A percentile compares a stretch with the other conserved stretches of the same genome.
phyloP scores from a whole-genome alignment of 2,113 vertebrate species.

The Leucoraja erinaceus region DNA sequence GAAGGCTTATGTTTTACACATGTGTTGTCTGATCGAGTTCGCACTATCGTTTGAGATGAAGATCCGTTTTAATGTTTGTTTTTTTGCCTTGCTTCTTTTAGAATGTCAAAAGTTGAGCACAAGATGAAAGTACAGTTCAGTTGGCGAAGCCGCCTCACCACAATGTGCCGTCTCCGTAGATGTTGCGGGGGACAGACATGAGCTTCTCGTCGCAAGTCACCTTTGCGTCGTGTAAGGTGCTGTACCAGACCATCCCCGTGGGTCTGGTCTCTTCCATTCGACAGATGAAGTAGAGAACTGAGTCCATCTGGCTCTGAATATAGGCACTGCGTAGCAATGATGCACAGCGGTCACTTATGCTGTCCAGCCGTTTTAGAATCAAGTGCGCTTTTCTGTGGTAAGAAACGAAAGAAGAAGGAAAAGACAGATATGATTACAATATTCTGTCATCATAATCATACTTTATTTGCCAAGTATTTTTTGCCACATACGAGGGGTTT shows the following conservation, averaged over 20 bases:
- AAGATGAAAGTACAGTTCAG: slow-evolving; percentile 15
- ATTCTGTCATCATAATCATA: background rate
- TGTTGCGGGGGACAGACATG: slow-evolving; percentile 88
- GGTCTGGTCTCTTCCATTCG: slow-evolving; percentile 76
- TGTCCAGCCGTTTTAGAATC: slow-evolving; percentile 81
- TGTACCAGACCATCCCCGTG: slow-evolving; percentile 70
- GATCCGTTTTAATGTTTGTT: background rate
- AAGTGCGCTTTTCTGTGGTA: slow-evolving; percentile 83
- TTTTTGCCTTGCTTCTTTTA: slow-evolving; percentile 27
- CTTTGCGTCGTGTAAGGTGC: slow-evolving; percentile 82
- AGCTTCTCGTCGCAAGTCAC: slow-evolving; percentile 87
- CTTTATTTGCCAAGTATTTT: too few species aligned
- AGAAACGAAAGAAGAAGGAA: slow-evolving; percentile 26
- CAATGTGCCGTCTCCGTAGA: slow-evolving; percentile 87
- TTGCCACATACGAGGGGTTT: too few species aligned
- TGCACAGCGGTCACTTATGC: slow-evolving; percentile 81
- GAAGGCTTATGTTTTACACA: background rate
- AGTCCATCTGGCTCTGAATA: slow-evolving; percentile 92
- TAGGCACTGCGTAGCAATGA: slow-evolving; percentile 79
- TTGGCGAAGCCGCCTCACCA: slow-evolving; percentile 66
- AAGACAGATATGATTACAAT: background rate
- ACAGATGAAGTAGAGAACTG: slow-evolving; percentile 82
- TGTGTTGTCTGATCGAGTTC: background rate
- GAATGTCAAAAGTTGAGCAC: slow-evolving; percentile 32
- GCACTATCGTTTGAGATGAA: background rate